Base-by-base conservation (phyloP, 2,113 vertebrate species). In the Leucopternis melanops region DNA sequence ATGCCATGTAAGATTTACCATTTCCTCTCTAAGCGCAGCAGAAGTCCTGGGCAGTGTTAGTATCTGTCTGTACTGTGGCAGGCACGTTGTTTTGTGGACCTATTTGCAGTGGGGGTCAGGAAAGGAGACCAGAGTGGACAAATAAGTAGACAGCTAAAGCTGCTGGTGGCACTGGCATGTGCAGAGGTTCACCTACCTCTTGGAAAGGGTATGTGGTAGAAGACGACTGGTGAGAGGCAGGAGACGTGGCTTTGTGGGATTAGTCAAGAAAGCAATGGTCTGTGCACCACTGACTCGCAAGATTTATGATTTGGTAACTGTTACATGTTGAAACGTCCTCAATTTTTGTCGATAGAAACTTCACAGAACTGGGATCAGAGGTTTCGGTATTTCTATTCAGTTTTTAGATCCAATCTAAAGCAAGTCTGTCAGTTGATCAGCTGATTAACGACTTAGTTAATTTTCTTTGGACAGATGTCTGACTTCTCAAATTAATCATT, bases 261-360 rank as follows among this genome's bases (percentile, higher is more conserved):
- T 75, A n/a, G 13, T 67, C 29, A 38, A n/a, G 47, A 74, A 70
- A 65, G 52, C 50, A 44, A 1, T 20, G 23, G 10, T 34, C 34
- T 0, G 0, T 36, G 18, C 7, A 8, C 21, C 3, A 1, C 21
- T 34, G 17, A 7, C 52, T 45, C 23, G 9, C 16, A n/a, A 75
- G 44, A 32, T 52, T 25, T 2, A 1, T 45, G 10, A 10, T 54
- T 58, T 70, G 21, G 22, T 59, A 74, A 44, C 22, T 36, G n/a
- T 6, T 45, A 25, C 3, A 2, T n/a, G 5, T n/a, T 49, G 29
- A 42, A 92, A 79, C 23, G 6, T 10, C 36, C 11, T 61, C 34
- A 23, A 13, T 22, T 86, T 86, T 58, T 45, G 6, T 49, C n/a
- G 18, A 13, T 18, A 29, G 26, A 80, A 38, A 14, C 6, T 5